Conservation (phyloP, 2,113 vertebrate genomes). For the Mormyrus lacerda region DNA sequence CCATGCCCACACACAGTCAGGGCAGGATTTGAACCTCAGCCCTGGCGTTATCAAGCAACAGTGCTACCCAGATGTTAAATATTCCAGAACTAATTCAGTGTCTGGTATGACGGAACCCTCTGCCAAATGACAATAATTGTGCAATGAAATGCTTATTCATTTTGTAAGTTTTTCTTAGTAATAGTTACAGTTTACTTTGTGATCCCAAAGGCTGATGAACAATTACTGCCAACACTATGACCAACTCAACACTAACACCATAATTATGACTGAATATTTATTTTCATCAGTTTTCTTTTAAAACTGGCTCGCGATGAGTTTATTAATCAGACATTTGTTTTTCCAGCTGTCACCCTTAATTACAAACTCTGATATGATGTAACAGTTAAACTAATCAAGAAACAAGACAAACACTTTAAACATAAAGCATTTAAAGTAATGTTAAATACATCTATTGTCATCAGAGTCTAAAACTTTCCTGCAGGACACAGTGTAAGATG, state of each 20-base stretch:
- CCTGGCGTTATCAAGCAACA: neutral
- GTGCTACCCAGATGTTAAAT: neutral
- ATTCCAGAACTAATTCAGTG: neutral
- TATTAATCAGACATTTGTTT: neutral
- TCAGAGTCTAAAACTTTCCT: neutral
- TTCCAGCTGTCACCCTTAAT: neutral
- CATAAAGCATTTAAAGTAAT: neutral
- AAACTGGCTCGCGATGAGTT: neutral
- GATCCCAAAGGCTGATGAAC: neutral
- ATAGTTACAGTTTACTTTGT: neutral
- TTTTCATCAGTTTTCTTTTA: neutral
- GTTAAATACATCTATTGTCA: neutral
- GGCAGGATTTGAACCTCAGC: neutral
- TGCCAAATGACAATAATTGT: neutral
- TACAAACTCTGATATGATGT: neutral
- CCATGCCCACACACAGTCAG: neutral
- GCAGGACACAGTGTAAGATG: neutral
- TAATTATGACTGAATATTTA: neutral
- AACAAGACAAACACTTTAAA: neutral
- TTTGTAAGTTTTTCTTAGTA: neutral
- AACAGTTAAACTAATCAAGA: neutral
- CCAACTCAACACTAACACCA: neutral
- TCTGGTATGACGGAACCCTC: neutral
- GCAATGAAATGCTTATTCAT: neutral
- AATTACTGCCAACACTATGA: neutral